phyloP scores from a whole-genome alignment of 1,140 invertebrate genomes.

The Drosophila ogumai region DNA sequence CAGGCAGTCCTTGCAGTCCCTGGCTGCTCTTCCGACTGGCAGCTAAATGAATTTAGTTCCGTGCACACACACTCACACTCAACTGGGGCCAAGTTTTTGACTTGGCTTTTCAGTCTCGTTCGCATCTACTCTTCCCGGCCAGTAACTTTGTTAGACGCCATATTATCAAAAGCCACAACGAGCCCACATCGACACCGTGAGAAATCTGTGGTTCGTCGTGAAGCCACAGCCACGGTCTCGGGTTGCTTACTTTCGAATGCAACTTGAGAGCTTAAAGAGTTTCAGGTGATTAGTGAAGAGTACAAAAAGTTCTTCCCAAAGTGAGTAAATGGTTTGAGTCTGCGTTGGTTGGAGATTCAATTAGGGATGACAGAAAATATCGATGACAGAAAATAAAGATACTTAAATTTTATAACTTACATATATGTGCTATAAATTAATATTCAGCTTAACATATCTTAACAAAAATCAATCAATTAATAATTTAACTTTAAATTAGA shows the following conservation, averaged over 20 bases:
- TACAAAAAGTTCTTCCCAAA: background rate
- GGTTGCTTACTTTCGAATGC: background rate
- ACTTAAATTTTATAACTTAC: too few relatives aligned
- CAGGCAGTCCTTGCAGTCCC: background rate
- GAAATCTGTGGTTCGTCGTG: background rate
- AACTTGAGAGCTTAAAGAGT: background rate
- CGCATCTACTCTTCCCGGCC: conserved; percentile 45
- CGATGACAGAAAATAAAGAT: too few relatives aligned
- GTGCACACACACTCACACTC: background rate
- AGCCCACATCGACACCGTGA: conserved; percentile 22
- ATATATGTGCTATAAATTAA: too few relatives aligned
- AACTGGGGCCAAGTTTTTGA: conserved; percentile 51
- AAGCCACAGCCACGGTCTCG: background rate
- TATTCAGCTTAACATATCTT: too few relatives aligned
- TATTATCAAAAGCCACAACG: conserved; percentile 52
- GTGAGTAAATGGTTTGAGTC: background rate
- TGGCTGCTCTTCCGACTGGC: conserved; percentile 22
- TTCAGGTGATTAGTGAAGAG: background rate
- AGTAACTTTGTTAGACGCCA: conserved; percentile 59
- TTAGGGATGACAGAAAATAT: background rate
- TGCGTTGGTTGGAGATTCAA: background rate
- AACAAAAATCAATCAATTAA: too few relatives aligned
- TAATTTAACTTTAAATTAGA: too few relatives aligned
- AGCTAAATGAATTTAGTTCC: conserved; percentile 61
- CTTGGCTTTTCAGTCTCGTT: conserved; percentile 54